Percentiles rank a stretch among this genome's conserved stretches.
Evolutionary conservation across 2,797 vertebrate genomes (phyloP).

Genomic region (Arnoldichthys spilopterus): DNA sequence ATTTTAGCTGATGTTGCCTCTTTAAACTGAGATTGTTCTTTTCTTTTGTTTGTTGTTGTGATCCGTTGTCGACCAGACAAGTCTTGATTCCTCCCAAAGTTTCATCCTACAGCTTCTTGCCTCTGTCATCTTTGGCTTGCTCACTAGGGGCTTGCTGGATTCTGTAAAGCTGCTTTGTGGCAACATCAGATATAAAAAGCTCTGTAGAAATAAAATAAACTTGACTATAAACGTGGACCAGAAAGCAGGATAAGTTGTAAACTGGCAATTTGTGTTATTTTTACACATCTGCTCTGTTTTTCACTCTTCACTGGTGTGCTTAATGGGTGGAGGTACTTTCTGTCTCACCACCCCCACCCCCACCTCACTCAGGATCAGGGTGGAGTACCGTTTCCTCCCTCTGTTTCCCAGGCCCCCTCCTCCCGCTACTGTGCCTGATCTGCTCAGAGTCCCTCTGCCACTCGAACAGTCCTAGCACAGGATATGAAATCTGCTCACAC

Average conservation of each 20-base stretch:
- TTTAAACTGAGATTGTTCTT: too few species aligned
- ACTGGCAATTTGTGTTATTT: slow-evolving; percentile 18
- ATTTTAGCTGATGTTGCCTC: too few species aligned
- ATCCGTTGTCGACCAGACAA: too few species aligned
- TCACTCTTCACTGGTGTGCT: slow-evolving; percentile 23
- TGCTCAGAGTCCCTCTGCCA: slow-evolving; percentile 38
- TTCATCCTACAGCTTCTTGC: too few species aligned
- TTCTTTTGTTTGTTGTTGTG: too few species aligned
- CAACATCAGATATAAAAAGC: too few species aligned
- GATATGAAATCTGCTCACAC: slow-evolving; percentile 41
- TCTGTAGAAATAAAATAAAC: too few species aligned
- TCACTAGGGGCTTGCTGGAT: too few species aligned
- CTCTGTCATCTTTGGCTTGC: too few species aligned
- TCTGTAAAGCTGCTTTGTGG: too few species aligned
- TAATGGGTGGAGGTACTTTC: slow-evolving; percentile 73
- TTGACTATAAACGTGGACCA: too few species aligned
- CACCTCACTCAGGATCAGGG: slow-evolving; percentile 72
- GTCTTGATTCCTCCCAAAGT: too few species aligned
- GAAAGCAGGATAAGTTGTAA: slow-evolving; percentile 3
- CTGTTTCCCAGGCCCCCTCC: slow-evolving; percentile 71
- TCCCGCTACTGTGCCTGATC: slow-evolving; percentile 9
- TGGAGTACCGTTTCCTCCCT: slow-evolving; percentile 79
- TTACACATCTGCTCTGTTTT: slow-evolving; percentile 32
- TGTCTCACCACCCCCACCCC: slow-evolving; percentile 43
- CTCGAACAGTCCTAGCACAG: slow-evolving; percentile 37